Conservation (phyloP, 2,797 vertebrate species). For the Enteromius trimaculatus region DNA sequence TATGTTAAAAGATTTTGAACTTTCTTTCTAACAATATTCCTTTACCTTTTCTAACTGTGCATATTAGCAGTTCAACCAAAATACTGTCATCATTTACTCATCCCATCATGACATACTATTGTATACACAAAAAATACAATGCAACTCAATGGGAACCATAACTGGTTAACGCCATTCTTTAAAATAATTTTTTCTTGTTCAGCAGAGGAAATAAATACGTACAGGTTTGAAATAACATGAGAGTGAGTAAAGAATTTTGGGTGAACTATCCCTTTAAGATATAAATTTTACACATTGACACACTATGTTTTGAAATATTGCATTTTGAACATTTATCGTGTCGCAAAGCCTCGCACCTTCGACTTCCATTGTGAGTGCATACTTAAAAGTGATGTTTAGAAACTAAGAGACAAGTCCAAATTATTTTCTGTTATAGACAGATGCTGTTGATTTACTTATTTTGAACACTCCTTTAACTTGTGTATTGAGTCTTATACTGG, state of each 20-base stretch:
- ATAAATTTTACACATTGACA: not conserved
- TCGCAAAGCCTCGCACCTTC: not conserved
- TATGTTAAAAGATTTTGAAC: not conserved
- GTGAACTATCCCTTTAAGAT: not conserved
- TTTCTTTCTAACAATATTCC: not conserved
- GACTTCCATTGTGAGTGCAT: not conserved
- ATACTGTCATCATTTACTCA: not conserved
- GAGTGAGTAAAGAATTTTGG: not conserved
- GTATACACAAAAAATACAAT: not conserved
- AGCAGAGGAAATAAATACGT: not conserved
- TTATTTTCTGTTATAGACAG: not conserved
- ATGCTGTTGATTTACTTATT: not conserved
- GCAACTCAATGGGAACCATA: not conserved
- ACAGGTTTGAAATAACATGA: not conserved
- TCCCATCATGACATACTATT: not conserved
- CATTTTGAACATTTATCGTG: not conserved
- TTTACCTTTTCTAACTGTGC: not conserved
- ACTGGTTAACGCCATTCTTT: not conserved
- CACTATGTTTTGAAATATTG: not conserved
- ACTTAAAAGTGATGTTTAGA: not conserved
- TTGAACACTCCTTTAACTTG: conserved; percentile 20
- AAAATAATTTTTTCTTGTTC: too few relatives aligned
- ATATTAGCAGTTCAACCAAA: not conserved
- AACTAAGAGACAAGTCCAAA: not conserved
- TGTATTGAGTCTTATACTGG: not conserved